These are phyloP conservation scores for Dinocampus coccinellae DNA, from an alignment of 2,888 invertebrate species.

Conservation along the genomic window DNA sequence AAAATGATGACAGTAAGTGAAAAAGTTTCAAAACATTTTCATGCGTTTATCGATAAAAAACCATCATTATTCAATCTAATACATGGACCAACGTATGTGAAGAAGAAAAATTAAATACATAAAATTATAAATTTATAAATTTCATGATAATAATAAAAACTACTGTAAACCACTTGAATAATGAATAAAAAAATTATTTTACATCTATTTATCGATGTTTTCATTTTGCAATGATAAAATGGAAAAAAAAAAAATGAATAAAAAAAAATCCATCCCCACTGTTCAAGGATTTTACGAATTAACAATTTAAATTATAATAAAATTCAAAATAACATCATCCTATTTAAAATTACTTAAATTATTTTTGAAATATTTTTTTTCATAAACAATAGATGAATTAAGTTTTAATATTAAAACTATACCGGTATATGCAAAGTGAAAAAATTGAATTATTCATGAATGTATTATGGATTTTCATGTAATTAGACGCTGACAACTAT, in stretches of 20 bases:
- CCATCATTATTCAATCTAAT: slow-evolving; percentile 7
- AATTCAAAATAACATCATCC: background rate
- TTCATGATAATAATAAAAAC: background rate
- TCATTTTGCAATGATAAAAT: background rate
- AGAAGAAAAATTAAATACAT: background rate
- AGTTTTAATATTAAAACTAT: background rate
- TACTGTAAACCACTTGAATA: background rate
- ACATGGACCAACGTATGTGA: background rate
- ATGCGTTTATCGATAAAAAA: background rate
- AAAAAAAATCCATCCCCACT: too few species aligned
- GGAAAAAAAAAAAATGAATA: too few species aligned
- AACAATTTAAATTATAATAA: background rate
- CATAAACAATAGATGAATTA: background rate
- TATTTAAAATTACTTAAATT: background rate
- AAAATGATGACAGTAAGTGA: background rate
- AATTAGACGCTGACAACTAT: background rate
- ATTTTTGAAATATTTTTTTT: background rate
- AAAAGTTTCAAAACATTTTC: slow-evolving; percentile 1
- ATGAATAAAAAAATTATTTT: background rate
- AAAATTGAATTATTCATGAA: background rate
- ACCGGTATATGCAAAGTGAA: background rate
- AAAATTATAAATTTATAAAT: background rate
- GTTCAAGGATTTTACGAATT: too few species aligned
- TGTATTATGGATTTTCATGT: background rate
- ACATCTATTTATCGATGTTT: background rate